phyloP scores from a whole-genome alignment of 2,113 vertebrate genomes.

The Lasiurus borealis region DNA sequence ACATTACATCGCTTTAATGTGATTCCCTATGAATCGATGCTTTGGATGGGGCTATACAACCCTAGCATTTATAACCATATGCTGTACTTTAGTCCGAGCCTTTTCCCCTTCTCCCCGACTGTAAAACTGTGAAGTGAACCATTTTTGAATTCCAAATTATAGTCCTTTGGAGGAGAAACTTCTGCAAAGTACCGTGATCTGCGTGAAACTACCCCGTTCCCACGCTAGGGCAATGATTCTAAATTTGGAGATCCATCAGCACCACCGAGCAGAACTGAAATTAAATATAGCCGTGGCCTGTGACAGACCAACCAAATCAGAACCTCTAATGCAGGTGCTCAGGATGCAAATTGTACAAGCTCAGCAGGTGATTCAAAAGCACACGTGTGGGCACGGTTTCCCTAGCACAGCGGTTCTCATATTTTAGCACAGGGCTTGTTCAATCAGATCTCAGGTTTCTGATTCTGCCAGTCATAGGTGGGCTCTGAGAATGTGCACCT shows the following conservation, averaged over 20 bases:
- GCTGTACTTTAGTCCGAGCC: conserved; percentile 59
- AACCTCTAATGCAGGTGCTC: background rate
- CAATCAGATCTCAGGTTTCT: background rate
- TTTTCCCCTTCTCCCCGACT: conserved; percentile 59
- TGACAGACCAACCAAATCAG: background rate
- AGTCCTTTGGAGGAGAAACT: background rate
- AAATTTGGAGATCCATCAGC: background rate
- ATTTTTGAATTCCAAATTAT: conserved; percentile 59
- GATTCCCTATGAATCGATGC: conserved; percentile 67
- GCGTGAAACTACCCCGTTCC: background rate
- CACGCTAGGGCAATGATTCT: background rate
- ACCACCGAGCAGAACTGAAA: conserved; percentile 16
- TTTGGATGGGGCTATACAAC: conserved; percentile 65
- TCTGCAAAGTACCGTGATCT: background rate
- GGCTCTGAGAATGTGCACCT: background rate
- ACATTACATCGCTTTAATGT: conserved; percentile 71
- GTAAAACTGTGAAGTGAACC: conserved; percentile 57
- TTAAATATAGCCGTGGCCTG: background rate
- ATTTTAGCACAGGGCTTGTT: background rate
- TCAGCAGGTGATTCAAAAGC: background rate
- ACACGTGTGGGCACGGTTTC: background rate
- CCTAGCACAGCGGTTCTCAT: background rate
- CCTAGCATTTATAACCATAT: conserved; percentile 69
- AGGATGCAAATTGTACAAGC: background rate
- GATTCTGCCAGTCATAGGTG: too few relatives aligned